Conservation (phyloP, 1,140 invertebrate species). For the Pogonognathellus flavescens region DNA sequence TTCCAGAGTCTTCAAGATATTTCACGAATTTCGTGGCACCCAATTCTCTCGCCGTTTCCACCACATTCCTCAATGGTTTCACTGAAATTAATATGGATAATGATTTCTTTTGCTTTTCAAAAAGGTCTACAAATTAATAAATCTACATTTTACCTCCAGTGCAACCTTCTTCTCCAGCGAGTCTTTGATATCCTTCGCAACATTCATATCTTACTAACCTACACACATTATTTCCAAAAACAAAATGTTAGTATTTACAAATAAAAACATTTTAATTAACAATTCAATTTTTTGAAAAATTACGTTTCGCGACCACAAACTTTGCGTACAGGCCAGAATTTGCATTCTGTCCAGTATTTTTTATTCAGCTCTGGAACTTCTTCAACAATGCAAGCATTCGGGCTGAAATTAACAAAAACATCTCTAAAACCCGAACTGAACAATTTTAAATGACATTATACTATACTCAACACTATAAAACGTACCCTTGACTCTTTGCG, state of each 20-base stretch:
- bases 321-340: slow-evolving; percentile 71
- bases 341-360: slow-evolving; percentile 73
- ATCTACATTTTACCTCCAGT: slow-evolving; percentile 72
- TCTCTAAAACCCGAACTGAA: background rate
- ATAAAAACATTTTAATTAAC: slow-evolving; percentile 27
- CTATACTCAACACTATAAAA: no score
- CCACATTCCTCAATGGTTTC: slow-evolving; percentile 72
- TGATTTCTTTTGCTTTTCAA: no score
- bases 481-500: slow-evolving; percentile 70
- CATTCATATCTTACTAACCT: slow-evolving; percentile 73
- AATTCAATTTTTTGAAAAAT: slow-evolving; percentile 65
- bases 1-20: slow-evolving; percentile 70
- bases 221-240: slow-evolving; percentile 44
- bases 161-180: slow-evolving; percentile 71
- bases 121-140: no score
- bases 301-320: slow-evolving; percentile 72
- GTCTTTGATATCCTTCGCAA: slow-evolving; percentile 72
- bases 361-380: slow-evolving; percentile 71
- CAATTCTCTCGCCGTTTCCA: slow-evolving; percentile 72
- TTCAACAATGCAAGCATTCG: slow-evolving; percentile 73
- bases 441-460: background rate
- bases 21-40: slow-evolving; percentile 72
- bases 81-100: slow-evolving; percentile 70
- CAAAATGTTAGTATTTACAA: background rate
- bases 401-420: slow-evolving; percentile 67